Conservation (phyloP, 2,113 vertebrate species). For the Megaceryle maxima region DNA sequence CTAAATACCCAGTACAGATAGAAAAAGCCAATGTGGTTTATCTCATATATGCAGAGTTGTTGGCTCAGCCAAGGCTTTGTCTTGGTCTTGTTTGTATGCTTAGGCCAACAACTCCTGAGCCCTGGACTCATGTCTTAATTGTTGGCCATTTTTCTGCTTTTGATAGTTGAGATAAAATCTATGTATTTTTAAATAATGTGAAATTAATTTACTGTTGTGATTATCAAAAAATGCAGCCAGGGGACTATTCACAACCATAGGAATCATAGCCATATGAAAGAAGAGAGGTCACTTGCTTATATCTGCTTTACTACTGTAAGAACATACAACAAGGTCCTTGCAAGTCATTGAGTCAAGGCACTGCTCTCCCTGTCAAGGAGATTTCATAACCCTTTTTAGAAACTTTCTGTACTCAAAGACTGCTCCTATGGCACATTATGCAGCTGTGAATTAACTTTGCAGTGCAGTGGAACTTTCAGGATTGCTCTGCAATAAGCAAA, state of each 20-base stretch:
- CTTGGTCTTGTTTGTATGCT: not conserved
- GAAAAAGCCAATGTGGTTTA: not conserved
- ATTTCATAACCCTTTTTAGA: not conserved
- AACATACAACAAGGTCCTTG: not conserved
- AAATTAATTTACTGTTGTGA: not conserved
- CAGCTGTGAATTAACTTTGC: not conserved
- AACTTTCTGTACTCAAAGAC: not conserved
- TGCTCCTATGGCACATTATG: not conserved
- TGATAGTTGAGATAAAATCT: not conserved
- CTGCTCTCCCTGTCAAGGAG: not conserved
- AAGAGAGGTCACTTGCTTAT: not conserved
- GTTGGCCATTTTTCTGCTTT: not conserved
- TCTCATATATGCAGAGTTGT: not conserved
- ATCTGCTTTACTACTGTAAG: not conserved
- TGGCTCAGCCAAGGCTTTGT: not conserved
- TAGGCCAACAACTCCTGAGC: not conserved
- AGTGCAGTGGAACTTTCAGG: not conserved
- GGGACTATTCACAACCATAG: not conserved
- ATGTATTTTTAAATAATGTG: not conserved
- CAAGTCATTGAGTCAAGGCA: not conserved
- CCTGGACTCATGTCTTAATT: not conserved
- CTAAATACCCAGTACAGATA: not conserved
- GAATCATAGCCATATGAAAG: not conserved
- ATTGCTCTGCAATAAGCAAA: not conserved
- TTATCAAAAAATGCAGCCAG: not conserved